A percentile compares a stretch with the other conserved stretches of the same genome.
phyloP scores from a whole-genome alignment of 2,888 invertebrate species.

The Drosophila planitibia region DNA sequence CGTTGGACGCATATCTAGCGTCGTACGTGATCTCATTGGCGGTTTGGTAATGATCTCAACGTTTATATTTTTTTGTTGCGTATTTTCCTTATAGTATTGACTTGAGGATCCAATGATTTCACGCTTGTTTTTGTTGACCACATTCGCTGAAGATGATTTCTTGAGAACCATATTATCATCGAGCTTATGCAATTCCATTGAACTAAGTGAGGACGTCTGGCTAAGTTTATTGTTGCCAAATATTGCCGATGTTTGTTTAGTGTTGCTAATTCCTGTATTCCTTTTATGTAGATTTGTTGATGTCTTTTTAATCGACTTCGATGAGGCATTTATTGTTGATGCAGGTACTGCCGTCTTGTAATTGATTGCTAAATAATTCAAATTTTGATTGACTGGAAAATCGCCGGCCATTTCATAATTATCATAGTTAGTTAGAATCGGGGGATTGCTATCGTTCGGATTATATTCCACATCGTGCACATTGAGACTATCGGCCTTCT shows the following conservation, averaged over 20 bases:
- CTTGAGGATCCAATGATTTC: slow-evolving; percentile 65
- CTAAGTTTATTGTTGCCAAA: slow-evolving; percentile 77
- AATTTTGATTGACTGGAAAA: slow-evolving; percentile 84
- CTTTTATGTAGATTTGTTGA: slow-evolving; percentile 81
- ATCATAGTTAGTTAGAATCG: slow-evolving; percentile 83
- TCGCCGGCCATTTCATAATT: slow-evolving; percentile 85
- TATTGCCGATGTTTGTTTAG: slow-evolving; percentile 62
- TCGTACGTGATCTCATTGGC: slow-evolving; percentile 84
- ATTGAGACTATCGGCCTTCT: slow-evolving; percentile 53
- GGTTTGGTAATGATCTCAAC: slow-evolving; percentile 85
- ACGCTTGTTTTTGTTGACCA: slow-evolving; percentile 80
- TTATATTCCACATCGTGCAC: slow-evolving; percentile 77
- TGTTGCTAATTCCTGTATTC: slow-evolving; percentile 65
- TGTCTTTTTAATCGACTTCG: slow-evolving; percentile 81
- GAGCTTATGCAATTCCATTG: slow-evolving; percentile 85
- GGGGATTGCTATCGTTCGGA: slow-evolving; percentile 83
- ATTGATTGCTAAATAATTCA: slow-evolving; percentile 57
- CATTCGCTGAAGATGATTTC: slow-evolving; percentile 82
- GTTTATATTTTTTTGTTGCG: slow-evolving; percentile 83
- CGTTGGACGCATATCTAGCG: slow-evolving; percentile 83
- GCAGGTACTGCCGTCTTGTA: slow-evolving; percentile 49
- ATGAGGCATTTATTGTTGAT: slow-evolving; percentile 66
- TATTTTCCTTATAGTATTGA: slow-evolving; percentile 83
- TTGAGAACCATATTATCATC: slow-evolving; percentile 84
- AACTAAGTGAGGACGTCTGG: slow-evolving; percentile 83